These are phyloP conservation scores for Loriculus beryllinus DNA, from an alignment of 2,797 vertebrate genomes.

Conservation along the genomic window DNA sequence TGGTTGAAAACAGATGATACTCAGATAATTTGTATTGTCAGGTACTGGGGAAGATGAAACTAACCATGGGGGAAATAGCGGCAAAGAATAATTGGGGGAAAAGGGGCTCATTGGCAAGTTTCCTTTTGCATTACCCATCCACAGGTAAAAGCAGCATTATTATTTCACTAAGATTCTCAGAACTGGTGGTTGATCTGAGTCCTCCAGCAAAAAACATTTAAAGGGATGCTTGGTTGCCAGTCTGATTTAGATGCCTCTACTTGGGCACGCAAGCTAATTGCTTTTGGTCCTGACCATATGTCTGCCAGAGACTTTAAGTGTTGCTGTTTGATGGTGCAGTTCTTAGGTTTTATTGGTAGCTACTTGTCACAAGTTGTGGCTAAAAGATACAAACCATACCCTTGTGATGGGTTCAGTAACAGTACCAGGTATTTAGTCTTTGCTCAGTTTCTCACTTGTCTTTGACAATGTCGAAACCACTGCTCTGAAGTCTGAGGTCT, in stretches of 20 bases:
- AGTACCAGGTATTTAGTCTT: background rate
- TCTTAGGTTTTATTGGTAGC: background rate
- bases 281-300: background rate
- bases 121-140: background rate
- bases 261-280: background rate
- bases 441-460: conserved; percentile 1
- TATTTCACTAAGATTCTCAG: background rate
- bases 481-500: conserved; percentile 14
- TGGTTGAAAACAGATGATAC: background rate
- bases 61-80: background rate
- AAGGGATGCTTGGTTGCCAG: background rate
- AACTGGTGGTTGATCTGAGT: background rate
- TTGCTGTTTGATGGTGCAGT: background rate
- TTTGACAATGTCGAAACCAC: background rate
- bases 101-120: background rate
- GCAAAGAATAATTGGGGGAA: background rate
- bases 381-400: background rate
- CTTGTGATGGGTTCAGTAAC: background rate
- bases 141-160: background rate
- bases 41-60: background rate
- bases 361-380: background rate
- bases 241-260: background rate
- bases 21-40: background rate
- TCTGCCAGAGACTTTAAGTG: background rate
- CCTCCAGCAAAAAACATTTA: background rate